These are phyloP conservation scores for Rhynchophorus ferrugineus DNA, from an alignment of 1,140 invertebrate genomes.

Conservation along the genomic window DNA sequence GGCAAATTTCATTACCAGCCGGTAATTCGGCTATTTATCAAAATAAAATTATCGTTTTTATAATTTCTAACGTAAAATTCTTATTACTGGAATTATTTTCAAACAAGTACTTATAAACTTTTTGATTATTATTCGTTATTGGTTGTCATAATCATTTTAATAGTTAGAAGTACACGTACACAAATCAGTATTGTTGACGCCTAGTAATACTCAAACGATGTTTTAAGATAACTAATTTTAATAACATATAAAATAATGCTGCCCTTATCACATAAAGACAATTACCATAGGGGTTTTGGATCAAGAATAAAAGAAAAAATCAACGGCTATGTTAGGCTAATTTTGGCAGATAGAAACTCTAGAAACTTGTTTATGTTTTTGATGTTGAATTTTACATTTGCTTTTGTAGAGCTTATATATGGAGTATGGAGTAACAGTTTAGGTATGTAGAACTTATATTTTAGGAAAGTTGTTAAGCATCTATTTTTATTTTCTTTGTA, in stretches of 20 bases:
- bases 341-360: constrained; percentile 88
- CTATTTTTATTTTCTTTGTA: constrained; percentile 36
- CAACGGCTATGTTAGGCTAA: constrained; percentile 71
- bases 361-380: constrained; percentile 94
- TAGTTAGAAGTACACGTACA: too few species aligned
- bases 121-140: not conserved
- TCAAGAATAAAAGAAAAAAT: constrained; percentile 64
- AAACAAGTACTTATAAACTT: constrained; percentile 1
- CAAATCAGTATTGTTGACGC: too few species aligned
- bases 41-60: constrained; percentile 1
- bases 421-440: constrained; percentile 94
- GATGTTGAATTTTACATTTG: constrained; percentile 87
- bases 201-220: too few species aligned
- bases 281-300: constrained; percentile 47
- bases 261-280: constrained; percentile 70
- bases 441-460: constrained; percentile 43
- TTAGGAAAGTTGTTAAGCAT: constrained; percentile 3
- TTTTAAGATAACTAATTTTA: constrained; percentile 15
- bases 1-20: constrained; percentile 17
- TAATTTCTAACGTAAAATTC: not conserved
- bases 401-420: constrained; percentile 93
- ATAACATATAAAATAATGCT: constrained; percentile 52
- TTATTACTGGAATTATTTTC: too few species aligned
- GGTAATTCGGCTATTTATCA: constrained; percentile 18
- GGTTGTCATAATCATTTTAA: not conserved